Evolutionary conservation across 2,113 vertebrate genomes (phyloP).

Genomic region (Tretioscincus oriximinensis): DNA sequence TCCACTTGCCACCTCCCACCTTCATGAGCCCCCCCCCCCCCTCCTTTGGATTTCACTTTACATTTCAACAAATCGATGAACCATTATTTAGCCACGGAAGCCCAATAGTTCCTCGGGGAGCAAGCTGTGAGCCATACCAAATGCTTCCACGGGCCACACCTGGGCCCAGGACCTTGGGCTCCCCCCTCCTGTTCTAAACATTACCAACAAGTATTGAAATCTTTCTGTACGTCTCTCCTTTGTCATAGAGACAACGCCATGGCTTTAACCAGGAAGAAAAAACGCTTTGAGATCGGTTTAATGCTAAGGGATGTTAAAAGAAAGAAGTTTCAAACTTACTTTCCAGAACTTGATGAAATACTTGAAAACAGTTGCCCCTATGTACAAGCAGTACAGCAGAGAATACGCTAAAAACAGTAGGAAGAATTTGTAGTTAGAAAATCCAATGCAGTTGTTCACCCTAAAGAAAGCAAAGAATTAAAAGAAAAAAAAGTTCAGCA

Average conservation of each 20-base stretch:
- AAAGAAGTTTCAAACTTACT: conserved; percentile 77
- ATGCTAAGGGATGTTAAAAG: conserved; percentile 6
- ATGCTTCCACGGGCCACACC: too few relatives aligned
- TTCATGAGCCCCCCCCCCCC: too few relatives aligned
- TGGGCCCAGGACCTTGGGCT: too few relatives aligned
- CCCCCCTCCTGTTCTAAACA: background rate
- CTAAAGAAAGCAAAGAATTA: conserved; percentile 73
- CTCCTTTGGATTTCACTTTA: too few relatives aligned
- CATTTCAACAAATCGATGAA: too few relatives aligned
- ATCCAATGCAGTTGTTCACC: conserved; percentile 99
- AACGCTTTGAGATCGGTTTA: conserved; percentile 17
- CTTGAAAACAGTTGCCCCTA: conserved; percentile 90
- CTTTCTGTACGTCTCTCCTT: background rate
- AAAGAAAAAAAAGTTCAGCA: conserved; percentile 14
- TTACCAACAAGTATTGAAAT: too few relatives aligned
- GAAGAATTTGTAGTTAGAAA: conserved; percentile 99
- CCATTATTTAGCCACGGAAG: too few relatives aligned
- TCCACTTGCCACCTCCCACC: too few relatives aligned
- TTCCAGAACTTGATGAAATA: conserved; percentile 98
- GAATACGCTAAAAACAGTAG: conserved; percentile 95
- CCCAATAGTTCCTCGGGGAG: too few relatives aligned
- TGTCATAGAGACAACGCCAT: background rate
- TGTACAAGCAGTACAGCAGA: conserved; percentile 92
- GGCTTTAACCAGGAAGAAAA: background rate
- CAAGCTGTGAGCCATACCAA: too few relatives aligned